Conservation (phyloP, 2,797 vertebrate species). For the Xenops minutus region DNA sequence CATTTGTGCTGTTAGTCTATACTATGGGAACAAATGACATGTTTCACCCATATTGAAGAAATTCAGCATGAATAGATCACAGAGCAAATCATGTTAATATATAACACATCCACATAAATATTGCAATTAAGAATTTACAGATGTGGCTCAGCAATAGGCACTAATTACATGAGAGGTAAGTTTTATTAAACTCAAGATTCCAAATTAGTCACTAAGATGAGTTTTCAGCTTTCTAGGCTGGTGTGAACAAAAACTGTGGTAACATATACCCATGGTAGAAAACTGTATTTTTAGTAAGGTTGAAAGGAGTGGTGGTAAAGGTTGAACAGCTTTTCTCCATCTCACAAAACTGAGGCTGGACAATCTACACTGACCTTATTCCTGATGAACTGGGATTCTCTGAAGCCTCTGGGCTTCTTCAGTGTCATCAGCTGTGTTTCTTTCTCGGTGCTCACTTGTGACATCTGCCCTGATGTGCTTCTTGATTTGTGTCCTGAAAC, state of each 20-base stretch:
- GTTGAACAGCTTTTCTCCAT: neutral
- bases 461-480: neutral
- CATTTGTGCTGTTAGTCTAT: neutral
- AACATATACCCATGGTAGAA: neutral
- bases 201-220: neutral
- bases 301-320: neutral
- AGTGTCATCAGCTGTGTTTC: neutral
- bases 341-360: neutral
- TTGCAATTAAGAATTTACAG: conserved; percentile 2
- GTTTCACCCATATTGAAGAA: conserved; percentile 16
- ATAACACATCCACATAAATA: neutral
- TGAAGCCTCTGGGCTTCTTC: neutral
- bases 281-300: neutral
- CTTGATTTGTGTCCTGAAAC: neutral
- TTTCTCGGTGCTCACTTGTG: neutral
- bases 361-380: neutral
- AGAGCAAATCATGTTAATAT: neutral
- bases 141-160: neutral
- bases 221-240: neutral
- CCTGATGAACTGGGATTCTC: neutral
- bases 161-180: neutral
- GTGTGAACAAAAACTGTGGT: neutral
- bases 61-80: neutral
- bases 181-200: neutral
- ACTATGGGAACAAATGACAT: neutral